These are phyloP conservation scores for Neodiprion lecontei DNA, from an alignment of 1,140 invertebrate species.

Conservation along the genomic window DNA sequence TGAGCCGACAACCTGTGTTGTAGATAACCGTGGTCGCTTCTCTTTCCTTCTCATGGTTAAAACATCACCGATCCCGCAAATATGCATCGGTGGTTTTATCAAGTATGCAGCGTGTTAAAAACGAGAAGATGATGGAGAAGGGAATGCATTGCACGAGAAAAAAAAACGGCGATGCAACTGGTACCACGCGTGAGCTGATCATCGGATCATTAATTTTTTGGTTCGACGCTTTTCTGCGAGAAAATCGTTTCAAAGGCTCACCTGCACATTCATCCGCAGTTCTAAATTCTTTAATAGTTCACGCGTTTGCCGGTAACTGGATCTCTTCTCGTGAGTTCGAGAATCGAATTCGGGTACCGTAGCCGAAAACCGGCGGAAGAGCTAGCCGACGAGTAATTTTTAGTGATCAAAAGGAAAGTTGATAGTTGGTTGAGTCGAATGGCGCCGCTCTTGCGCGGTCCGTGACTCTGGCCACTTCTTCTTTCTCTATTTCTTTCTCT, in stretches of 20 bases:
- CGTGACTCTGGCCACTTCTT: not conserved
- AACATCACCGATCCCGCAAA: not conserved
- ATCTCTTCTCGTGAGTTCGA: too few relatives aligned
- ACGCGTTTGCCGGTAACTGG: too few relatives aligned
- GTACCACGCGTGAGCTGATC: too few relatives aligned
- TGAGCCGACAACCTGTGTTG: not conserved
- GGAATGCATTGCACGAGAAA: not conserved
- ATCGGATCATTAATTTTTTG: too few relatives aligned
- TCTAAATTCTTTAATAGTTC: too few relatives aligned
- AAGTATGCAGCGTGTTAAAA: not conserved
- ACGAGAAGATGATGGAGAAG: not conserved
- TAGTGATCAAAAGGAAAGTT: not conserved
- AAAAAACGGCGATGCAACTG: too few relatives aligned
- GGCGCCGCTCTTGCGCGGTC: not conserved
- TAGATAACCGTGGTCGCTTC: not conserved
- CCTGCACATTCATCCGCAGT: too few relatives aligned
- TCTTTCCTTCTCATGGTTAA: not conserved
- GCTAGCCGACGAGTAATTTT: not conserved
- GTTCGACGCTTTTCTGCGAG: too few relatives aligned
- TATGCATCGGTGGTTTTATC: not conserved
- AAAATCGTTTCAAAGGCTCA: too few relatives aligned
- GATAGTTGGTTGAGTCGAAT: too few relatives aligned
- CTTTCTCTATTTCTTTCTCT: slow-evolving; percentile 17
- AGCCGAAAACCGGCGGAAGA: too few relatives aligned
- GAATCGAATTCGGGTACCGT: not conserved